A percentile compares a stretch with the other conserved stretches of the same genome.
These are phyloP conservation scores for Drosophila bifasciata DNA, from an alignment of 1,140 invertebrate species.

Conservation along the genomic window DNA sequence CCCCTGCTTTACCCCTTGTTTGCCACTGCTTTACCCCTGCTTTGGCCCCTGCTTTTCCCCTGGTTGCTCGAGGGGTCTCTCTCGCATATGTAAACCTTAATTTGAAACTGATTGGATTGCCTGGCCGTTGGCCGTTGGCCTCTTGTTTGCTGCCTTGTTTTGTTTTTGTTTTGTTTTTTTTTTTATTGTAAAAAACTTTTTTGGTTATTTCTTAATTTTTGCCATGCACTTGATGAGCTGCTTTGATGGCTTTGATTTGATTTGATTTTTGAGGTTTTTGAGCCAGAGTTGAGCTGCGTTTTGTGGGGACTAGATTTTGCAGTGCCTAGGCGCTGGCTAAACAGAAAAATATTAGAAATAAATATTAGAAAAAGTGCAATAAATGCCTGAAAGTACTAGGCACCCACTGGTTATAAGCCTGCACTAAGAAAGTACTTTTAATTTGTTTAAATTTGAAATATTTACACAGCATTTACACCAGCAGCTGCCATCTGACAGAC, in stretches of 20 bases:
- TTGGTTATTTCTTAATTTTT: conserved; percentile 61
- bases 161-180: conserved; percentile 13
- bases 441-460: not conserved
- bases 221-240: conserved; percentile 66
- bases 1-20: not conserved
- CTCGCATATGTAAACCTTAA: conserved; percentile 77
- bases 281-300: too few relatives aligned
- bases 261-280: conserved; percentile 41
- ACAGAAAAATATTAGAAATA: too few relatives aligned
- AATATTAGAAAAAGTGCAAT: too few relatives aligned
- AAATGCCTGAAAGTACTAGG: too few relatives aligned
- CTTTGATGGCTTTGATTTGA: conserved; percentile 57
- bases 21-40: too few relatives aligned
- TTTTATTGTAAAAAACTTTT: conserved; percentile 32
- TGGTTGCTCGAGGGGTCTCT: conserved; percentile 32
- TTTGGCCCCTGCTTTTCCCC: not conserved
- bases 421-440: not conserved
- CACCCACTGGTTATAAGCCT: not conserved
- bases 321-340: too few relatives aligned
- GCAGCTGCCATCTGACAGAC: not conserved
- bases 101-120: conserved; percentile 81
- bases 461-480: not conserved
- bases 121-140: conserved; percentile 44
- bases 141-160: conserved; percentile 50
- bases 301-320: too few relatives aligned